Base-by-base conservation (phyloP, 2,797 vertebrate genomes). In the Manis javanica region DNA sequence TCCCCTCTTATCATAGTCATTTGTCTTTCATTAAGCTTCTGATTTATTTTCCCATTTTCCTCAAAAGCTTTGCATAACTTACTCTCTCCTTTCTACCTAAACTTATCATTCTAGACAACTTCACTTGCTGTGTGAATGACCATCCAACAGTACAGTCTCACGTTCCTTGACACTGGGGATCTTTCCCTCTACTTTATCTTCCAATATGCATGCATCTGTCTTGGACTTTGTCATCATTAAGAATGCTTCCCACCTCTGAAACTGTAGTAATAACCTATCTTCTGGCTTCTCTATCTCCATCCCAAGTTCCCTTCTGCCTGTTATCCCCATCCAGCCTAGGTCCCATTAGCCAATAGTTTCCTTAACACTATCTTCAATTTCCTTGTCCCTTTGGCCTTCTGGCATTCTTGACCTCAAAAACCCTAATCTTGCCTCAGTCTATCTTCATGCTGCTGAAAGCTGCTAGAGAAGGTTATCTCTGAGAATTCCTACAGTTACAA, bases 21-120 rank as follows among this genome's bases (percentile, higher is more conserved):
- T 79, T 57, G 29, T 78, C 53, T 90, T 94, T 88, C 55, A 87
- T 57, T 51, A 71, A 51, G 18, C 39, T 86, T 72, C 23, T 39
- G 34, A 24, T 26, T 85, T 55, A 57, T n/a, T 96, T 95, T 68
- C 29, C 29, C n/a, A 18, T 88, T 91, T 46, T 90, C 18, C 87
- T 94, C 59, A 85, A 68, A 87, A 89, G 14, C 9, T 53, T 53
- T 74, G 31, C 13, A 63, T 53, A 37, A 34, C 42, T 87, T 72
- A 4, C n/a, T 39, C 12, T 87, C 53, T 88, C 42, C 31, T 84
- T 87, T 87, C 61, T 37, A 23, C 18, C 57, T 77, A 66, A 82
- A 57, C 42, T 6, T 31, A 29, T 61, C 5, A 10, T 61, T 72
- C 49, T 77, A 18, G 61, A 88, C 21, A 64, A 1, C 18, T 24